These are phyloP conservation scores for Scatophagus argus DNA, from an alignment of 2,113 vertebrate genomes.

Conservation along the genomic window DNA sequence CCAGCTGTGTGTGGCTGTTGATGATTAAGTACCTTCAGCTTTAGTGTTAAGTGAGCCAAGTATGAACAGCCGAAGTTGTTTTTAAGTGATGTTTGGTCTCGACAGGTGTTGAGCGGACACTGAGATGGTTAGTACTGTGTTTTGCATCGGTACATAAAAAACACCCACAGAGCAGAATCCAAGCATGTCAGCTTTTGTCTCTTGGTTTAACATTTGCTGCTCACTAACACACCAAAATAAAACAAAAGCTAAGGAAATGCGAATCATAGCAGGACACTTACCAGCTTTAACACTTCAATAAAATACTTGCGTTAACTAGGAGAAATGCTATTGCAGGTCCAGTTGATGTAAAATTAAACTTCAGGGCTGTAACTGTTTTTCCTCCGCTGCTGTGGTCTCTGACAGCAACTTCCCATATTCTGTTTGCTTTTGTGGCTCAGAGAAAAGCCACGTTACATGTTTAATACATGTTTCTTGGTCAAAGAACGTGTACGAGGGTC, in stretches of 20 bases:
- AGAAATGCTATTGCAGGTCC: background rate
- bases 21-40: background rate
- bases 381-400: background rate
- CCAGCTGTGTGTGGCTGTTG: background rate
- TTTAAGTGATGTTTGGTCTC: background rate
- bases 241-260: background rate
- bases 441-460: background rate
- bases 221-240: background rate
- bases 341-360: background rate
- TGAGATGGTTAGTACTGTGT: no score
- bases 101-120: no score
- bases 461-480: background rate
- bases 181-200: background rate
- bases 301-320: background rate
- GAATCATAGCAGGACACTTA: background rate
- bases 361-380: background rate
- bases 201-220: background rate
- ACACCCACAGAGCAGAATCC: no score
- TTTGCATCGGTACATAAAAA: background rate
- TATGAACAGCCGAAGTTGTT: background rate
- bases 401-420: slow-evolving; percentile 1
- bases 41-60: background rate
- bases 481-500: background rate
- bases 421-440: background rate
- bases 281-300: background rate